Conservation (phyloP, 2,888 invertebrate species). For the Sphinx pinastri region DNA sequence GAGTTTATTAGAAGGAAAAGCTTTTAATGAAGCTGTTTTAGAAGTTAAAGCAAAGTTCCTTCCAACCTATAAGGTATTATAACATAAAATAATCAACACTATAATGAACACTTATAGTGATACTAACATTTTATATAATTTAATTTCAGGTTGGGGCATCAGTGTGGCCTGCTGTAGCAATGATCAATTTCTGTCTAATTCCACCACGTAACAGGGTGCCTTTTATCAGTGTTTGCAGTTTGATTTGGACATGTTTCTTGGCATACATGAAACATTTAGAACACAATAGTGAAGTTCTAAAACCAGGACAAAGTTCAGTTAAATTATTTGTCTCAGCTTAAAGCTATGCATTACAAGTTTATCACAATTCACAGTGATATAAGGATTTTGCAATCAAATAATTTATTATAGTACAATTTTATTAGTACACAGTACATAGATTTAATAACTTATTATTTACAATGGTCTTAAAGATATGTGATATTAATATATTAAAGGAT, state of each 20-base stretch:
- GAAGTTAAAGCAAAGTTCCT: conserved; percentile 89
- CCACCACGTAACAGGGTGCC: conserved; percentile 90
- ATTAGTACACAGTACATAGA: conserved; percentile 10
- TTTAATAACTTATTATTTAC: conserved; percentile 13
- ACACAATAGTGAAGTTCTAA: conserved; percentile 57
- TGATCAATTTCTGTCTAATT: conserved; percentile 88
- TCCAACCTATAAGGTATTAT: conserved; percentile 88
- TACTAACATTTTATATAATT: conserved; percentile 9
- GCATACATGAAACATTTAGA: conserved; percentile 90
- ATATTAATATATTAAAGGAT: conserved; percentile 28
- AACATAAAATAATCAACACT: background rate
- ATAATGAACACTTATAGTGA: background rate
- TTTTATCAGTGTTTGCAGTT: conserved; percentile 89
- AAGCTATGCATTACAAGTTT: conserved; percentile 13
- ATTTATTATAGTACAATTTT: conserved; percentile 10
- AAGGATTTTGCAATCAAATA: background rate
- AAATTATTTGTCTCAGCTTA: conserved; percentile 49
- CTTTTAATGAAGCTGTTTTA: conserved; percentile 84
- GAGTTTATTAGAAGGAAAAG: conserved; percentile 88
- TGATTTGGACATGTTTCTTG: conserved; percentile 91
- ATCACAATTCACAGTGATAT: background rate
- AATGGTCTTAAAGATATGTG: conserved; percentile 19
- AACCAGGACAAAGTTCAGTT: conserved; percentile 46
- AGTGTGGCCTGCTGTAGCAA: conserved; percentile 90
- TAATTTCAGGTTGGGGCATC: conserved; percentile 86